Percentiles rank a stretch among this genome's conserved stretches.
Evolutionary conservation across 2,113 vertebrate genomes (phyloP).

Genomic region (Gavia stellata): DNA sequence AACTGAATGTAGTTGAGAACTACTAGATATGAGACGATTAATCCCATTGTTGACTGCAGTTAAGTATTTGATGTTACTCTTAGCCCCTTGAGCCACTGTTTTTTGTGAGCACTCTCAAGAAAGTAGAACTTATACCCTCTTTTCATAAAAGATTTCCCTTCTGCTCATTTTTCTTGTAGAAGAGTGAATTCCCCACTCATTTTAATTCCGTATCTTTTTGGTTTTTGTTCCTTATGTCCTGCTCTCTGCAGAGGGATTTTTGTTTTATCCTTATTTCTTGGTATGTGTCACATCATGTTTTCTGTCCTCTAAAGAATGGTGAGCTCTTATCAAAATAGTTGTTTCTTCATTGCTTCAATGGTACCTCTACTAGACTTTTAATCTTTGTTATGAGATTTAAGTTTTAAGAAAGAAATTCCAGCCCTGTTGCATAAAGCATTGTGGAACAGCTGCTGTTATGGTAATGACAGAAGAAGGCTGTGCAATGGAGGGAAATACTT

Average conservation of each 20-base stretch:
- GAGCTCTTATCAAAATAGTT: not conserved
- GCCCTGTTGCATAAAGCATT: not conserved
- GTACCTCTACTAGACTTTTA: not conserved
- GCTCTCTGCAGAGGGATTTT: not conserved
- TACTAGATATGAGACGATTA: not conserved
- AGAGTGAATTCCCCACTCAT: not conserved
- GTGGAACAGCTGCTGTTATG: not conserved
- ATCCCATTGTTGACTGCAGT: not conserved
- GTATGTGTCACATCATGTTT: not conserved
- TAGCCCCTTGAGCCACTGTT: not conserved
- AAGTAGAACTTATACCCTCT: not conserved
- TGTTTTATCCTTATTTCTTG: not conserved
- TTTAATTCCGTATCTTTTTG: not conserved
- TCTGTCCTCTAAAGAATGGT: not conserved
- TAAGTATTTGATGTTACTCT: not conserved
- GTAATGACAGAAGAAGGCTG: not conserved
- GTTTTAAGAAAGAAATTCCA: not conserved
- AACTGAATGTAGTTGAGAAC: not conserved
- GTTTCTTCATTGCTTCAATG: not conserved
- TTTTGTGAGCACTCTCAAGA: not conserved
- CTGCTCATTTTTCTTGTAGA: not conserved
- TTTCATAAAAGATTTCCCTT: not conserved
- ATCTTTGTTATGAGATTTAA: not conserved
- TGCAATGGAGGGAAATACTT: not conserved
- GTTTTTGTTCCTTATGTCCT: not conserved